Evolutionary conservation across 2,888 invertebrate species (phyloP).

Genomic region (Drosophila neoperkinsi): DNA sequence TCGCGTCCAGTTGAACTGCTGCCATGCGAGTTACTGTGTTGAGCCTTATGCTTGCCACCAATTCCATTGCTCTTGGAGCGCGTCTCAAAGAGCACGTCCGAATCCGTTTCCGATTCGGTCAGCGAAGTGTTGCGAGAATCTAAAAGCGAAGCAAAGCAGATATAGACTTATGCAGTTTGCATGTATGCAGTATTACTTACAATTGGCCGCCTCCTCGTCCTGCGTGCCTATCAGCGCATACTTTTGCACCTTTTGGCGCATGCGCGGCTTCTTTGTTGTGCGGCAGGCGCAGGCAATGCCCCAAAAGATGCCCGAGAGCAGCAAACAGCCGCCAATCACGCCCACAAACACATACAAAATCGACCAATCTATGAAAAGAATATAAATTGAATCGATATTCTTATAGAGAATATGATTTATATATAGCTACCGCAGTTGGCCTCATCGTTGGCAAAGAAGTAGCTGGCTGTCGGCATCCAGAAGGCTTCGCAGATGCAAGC

Average conservation of each 20-base stretch:
- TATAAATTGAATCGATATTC: not conserved
- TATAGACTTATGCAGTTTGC: too few species aligned
- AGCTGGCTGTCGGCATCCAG: conserved; percentile 96
- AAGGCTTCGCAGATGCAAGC: conserved; percentile 96
- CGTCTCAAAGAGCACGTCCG: conserved; percentile 93
- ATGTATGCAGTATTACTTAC: conserved; percentile 58
- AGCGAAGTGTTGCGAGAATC: conserved; percentile 86
- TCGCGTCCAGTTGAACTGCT: conserved; percentile 53
- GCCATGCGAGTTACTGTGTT: conserved; percentile 50
- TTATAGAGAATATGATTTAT: too few species aligned
- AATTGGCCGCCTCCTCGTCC: conserved; percentile 87
- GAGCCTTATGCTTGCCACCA: conserved; percentile 65
- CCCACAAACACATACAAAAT: conserved; percentile 95
- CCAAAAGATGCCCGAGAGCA: conserved; percentile 88
- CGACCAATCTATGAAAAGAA: conserved; percentile 91
- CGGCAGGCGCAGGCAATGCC: conserved; percentile 88
- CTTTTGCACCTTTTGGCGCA: conserved; percentile 87
- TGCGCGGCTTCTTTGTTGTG: conserved; percentile 86
- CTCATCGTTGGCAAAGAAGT: conserved; percentile 88
- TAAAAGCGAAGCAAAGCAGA: conserved; percentile 4
- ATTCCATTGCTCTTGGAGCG: conserved; percentile 85
- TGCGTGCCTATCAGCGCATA: conserved; percentile 90
- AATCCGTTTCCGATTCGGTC: conserved; percentile 93
- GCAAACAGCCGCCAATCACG: conserved; percentile 87
- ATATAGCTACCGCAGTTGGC: conserved; percentile 91